These are phyloP conservation scores for Lophius piscatorius DNA, from an alignment of 2,113 vertebrate genomes.

Conservation along the genomic window DNA sequence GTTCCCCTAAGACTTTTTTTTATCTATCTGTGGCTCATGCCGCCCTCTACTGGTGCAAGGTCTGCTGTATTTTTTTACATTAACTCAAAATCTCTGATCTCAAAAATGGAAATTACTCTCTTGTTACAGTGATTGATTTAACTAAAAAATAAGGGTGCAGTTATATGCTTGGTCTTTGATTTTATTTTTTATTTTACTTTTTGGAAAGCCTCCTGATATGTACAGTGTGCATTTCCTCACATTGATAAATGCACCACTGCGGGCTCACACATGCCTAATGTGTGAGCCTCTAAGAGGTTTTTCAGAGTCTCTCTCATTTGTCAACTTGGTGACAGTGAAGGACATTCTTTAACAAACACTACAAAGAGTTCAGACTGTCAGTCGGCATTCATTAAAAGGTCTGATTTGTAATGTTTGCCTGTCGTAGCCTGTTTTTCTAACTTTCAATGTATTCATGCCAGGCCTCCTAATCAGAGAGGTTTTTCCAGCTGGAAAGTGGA, in stretches of 20 bases:
- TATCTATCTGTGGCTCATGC: conserved; percentile 51
- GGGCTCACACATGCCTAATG: conserved; percentile 41
- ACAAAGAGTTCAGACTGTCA: conserved; percentile 65
- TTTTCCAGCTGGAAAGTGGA: conserved; percentile 72
- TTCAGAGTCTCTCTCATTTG: conserved; percentile 50
- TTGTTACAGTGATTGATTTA: conserved; percentile 10
- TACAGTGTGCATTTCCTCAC: neutral
- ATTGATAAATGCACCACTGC: conserved; percentile 17
- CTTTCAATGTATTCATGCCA: conserved; percentile 42
- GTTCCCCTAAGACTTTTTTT: conserved; percentile 2
- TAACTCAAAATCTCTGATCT: conserved; percentile 1
- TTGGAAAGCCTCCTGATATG: neutral
- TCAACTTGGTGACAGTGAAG: conserved; percentile 70
- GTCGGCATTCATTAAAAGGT: conserved; percentile 59
- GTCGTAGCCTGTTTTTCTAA: conserved; percentile 49
- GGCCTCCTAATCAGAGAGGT: conserved; percentile 67
- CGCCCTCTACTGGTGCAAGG: conserved; percentile 71
- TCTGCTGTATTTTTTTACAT: conserved; percentile 30
- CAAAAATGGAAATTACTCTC: neutral
- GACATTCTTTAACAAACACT: conserved; percentile 68
- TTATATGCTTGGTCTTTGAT: conserved; percentile 9
- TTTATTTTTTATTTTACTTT: neutral
- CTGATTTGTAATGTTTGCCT: conserved; percentile 65
- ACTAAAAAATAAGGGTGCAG: neutral
- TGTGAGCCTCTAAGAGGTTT: conserved; percentile 43